Evolutionary conservation across 2,888 invertebrate genomes (phyloP), one percentile per base, ranked within the genome.

Genomic region (Acrobasis consociella): DNA sequence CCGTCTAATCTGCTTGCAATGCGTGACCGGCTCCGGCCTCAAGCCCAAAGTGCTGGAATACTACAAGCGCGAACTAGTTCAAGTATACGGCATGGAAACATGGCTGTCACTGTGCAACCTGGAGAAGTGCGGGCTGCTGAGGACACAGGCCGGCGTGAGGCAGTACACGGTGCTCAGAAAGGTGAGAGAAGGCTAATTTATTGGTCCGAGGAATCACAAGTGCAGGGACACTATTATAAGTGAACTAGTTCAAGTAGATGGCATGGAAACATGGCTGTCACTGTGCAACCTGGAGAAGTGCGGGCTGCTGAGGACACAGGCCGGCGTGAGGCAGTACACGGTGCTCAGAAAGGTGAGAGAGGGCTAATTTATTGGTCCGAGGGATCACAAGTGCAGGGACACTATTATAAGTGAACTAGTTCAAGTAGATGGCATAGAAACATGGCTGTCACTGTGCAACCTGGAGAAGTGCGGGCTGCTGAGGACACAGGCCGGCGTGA

Each of bases 1-100:
- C 49, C 94, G 99, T 10, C 92, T 99, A 8, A 96, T 99, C 66
- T 98, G 98, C 82, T 94, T 99, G 62, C 99, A 99, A 86, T 98
- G 98, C 67, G 94, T 96, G 16, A 97, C 98, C 2, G 97, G 97
- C 63, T 98, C 98, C 16, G 99, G 99, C 0, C 93, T 99, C 5
- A 99, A 99, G 82, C 96, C 95, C 2, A 98, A 98, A 83, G 94
- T 99, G 0, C 81, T 97, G 62, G 95, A 95, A 69, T 91, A 94
- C 75, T 94, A 94, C 81, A 94, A 94, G 71, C 82, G 93, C 0
- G 94, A 94, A 69, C 74, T 94, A 9, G 93, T 94, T 0, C 94
- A 94, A 86, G 97, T 97, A 0, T 99, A 99, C 81, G 99, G 99
- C 0, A 94, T 97, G 70, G 94, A 96, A 74, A 95, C 96, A 62